These are phyloP conservation scores for Eumacrocentrus americanus DNA, from an alignment of 2,888 invertebrate species.

Conservation along the genomic window DNA sequence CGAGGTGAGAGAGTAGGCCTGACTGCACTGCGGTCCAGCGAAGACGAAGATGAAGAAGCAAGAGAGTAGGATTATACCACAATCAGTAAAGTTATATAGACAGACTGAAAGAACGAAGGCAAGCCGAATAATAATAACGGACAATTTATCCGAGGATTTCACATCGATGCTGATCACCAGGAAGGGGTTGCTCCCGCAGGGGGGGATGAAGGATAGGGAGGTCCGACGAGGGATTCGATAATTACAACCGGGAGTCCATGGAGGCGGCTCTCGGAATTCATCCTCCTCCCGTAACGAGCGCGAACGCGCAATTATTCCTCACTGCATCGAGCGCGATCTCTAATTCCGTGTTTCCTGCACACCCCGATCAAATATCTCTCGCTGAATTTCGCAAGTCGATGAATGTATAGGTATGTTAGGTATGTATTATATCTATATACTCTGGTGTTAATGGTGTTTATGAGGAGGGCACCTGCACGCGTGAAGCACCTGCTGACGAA, in stretches of 20 bases:
- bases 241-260: conserved; percentile 61
- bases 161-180: neutral
- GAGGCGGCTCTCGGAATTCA: conserved; percentile 56
- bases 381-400: neutral
- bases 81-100: no score
- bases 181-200: neutral
- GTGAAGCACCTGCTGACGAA: neutral
- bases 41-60: conserved; percentile 19
- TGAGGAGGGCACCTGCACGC: neutral
- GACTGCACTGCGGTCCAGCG: no score
- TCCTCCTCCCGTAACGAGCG: conserved; percentile 58
- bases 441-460: neutral
- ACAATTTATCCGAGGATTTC: neutral
- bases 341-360: conserved; percentile 48
- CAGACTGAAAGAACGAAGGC: conserved; percentile 31
- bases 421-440: neutral
- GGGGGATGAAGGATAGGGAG: conserved; percentile 12
- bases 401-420: no score
- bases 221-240: conserved; percentile 51
- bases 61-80: conserved; percentile 32
- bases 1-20: conserved; percentile 41
- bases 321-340: conserved; percentile 42
- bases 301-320: conserved; percentile 59
- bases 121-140: conserved; percentile 30
- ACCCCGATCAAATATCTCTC: neutral